phyloP scores from a whole-genome alignment of 2,113 vertebrate genomes.

The Syngnathus scovelli region DNA sequence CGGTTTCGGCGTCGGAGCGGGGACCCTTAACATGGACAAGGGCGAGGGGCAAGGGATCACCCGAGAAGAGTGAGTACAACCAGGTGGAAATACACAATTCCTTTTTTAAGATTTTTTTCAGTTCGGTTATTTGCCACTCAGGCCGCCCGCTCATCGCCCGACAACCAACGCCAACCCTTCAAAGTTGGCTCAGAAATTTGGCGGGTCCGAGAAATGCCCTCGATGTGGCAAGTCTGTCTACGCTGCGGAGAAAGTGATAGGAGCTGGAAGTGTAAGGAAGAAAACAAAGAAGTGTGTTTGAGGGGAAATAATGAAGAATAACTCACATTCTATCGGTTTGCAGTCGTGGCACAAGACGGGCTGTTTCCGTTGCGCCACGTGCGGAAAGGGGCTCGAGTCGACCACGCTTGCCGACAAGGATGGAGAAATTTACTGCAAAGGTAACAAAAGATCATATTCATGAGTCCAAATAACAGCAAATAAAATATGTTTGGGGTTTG shows the following conservation, averaged over 20 bases:
- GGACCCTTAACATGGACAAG: conserved; percentile 86
- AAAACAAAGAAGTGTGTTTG: neutral
- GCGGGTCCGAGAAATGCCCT: conserved; percentile 80
- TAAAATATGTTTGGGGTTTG: too few species aligned
- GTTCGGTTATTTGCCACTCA: conserved; percentile 15
- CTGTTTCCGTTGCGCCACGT: conserved; percentile 90
- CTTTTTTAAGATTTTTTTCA: neutral
- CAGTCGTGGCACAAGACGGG: conserved; percentile 88
- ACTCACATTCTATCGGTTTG: neutral
- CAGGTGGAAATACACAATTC: neutral
- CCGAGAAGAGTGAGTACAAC: conserved; percentile 76
- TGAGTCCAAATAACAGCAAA: neutral
- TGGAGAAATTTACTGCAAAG: conserved; percentile 95
- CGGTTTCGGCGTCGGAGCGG: conserved; percentile 85
- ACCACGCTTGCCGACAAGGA: conserved; percentile 92
- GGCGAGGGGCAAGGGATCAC: conserved; percentile 85
- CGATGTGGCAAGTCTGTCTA: conserved; percentile 87
- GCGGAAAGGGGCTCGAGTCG: conserved; percentile 89
- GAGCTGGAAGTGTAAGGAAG: conserved; percentile 82
- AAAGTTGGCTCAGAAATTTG: conserved; percentile 82
- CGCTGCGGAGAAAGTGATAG: conserved; percentile 89
- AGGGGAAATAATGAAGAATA: neutral
- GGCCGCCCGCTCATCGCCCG: conserved; percentile 71
- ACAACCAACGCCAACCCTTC: conserved; percentile 81
- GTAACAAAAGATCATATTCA: conserved; percentile 48